Evolutionary conservation across 2,113 vertebrate species (phyloP), one percentile per base, ranked within the genome.

Genomic region (Periophthalmodon schlosseri): DNA sequence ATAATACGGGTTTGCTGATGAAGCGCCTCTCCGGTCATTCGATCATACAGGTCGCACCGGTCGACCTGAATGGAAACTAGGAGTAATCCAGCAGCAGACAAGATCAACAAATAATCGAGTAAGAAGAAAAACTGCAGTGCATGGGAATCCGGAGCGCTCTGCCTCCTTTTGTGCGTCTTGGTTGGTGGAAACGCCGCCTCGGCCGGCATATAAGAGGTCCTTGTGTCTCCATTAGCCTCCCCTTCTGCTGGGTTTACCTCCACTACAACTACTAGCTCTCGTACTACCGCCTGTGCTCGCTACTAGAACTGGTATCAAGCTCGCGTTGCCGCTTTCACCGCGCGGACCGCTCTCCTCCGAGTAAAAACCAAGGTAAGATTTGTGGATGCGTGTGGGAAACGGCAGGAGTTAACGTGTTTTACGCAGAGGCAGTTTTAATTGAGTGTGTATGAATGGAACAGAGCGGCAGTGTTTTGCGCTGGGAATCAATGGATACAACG

Each of bases 1-100:
- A 85, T 87, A 79, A 85, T 88, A 83, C 88, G 90, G 90, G 91
- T 90, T 83, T 89, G 90, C 92, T 91, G 90, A 91, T 92, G 89
- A 89, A 86, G 90, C 91, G 77, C 67, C 74, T 65, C 85, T 77
- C 85, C 84, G 78, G 90, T 87, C 87, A 91, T 80, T 87, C 85
- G 91, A 90, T 90, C 87, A 78, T 86, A 88, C 90, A 91, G 91
- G 91, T 90, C 85, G 68, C 70, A 70, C 71, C 33, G 86, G 85
- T 80, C 78, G 63, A 71, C 34, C 85, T 71, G 78, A 70, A 82
- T 87, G 89, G 90, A 89, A 90, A 88, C 86, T 54, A 72, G 75
- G 76, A 86, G 84, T 82, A 66, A 84, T 81, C 84, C 76, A 73
- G 69, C 68, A 28, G 46, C 73, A 58, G 70, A 80, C 74, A 82